Evolutionary conservation across 2,113 vertebrate genomes (phyloP).

Genomic region (Scatophagus argus): DNA sequence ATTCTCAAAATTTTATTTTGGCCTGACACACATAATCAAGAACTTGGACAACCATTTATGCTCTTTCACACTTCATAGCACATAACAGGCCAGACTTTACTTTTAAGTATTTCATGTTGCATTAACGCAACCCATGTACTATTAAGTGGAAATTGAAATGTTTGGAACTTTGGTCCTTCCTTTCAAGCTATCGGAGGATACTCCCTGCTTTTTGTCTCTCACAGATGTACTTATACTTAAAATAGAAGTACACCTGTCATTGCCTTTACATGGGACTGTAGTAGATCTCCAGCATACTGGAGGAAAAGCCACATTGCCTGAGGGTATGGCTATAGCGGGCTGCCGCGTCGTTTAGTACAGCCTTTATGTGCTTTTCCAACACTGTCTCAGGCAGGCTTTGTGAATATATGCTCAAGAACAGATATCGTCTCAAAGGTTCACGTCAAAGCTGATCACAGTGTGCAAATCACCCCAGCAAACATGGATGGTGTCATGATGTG

Average conservation of each 20-base stretch:
- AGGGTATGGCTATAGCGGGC: conserved; percentile 19
- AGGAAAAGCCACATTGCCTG: conserved; percentile 26
- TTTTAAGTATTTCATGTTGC: background rate
- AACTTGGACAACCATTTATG: background rate
- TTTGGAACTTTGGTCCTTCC: background rate
- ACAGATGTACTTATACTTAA: conserved; percentile 25
- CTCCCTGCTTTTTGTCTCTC: background rate
- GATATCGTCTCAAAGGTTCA: conserved; percentile 36
- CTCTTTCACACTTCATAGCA: background rate
- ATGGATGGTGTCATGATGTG: conserved; percentile 57
- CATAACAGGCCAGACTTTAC: background rate
- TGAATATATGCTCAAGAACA: conserved; percentile 38
- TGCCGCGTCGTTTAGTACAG: conserved; percentile 22
- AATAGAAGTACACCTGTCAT: conserved; percentile 34
- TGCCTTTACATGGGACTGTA: conserved; percentile 22
- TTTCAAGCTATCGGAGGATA: background rate
- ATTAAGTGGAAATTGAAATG: background rate
- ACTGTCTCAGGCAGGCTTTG: background rate
- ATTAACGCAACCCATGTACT: background rate
- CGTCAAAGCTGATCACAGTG: conserved; percentile 30
- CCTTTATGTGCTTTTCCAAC: conserved; percentile 14
- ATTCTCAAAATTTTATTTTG: background rate
- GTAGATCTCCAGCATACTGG: conserved; percentile 23
- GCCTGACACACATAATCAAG: background rate
- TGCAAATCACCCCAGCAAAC: conserved; percentile 43